These are phyloP conservation scores for Lucifuga dentata DNA, from an alignment of 2,113 vertebrate genomes.

Conservation along the genomic window DNA sequence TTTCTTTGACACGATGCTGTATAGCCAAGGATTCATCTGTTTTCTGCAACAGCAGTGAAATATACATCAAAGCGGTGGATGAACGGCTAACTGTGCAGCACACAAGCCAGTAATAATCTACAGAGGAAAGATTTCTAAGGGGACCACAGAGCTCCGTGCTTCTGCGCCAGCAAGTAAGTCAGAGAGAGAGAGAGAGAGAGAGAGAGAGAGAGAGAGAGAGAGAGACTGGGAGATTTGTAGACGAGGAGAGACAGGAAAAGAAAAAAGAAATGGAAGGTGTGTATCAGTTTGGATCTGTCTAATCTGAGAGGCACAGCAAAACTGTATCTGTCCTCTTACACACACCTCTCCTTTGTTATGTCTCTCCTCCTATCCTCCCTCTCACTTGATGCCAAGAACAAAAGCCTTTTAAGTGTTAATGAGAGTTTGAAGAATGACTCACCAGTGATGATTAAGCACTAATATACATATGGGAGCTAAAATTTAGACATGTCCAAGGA, in stretches of 20 bases:
- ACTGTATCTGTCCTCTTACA: slow-evolving; percentile 9
- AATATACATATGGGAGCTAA: slow-evolving; percentile 39
- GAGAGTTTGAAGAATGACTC: slow-evolving; percentile 64
- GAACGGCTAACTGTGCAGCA: slow-evolving; percentile 44
- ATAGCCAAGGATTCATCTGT: slow-evolving; percentile 52
- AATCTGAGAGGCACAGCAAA: neutral
- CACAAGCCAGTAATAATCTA: slow-evolving; percentile 11
- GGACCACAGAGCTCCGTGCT: neutral
- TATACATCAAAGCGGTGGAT: slow-evolving; percentile 72
- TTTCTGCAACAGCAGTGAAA: slow-evolving; percentile 65
- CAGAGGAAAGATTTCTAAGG: slow-evolving; percentile 7
- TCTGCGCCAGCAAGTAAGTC: neutral
- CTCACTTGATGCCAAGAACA: slow-evolving; percentile 25
- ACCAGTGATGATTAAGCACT: slow-evolving; percentile 53
- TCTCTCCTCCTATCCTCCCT: slow-evolving; percentile 25
- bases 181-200: neutral
- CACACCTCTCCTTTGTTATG: slow-evolving; percentile 2
- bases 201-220: neutral
- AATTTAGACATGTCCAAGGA: slow-evolving; percentile 41
- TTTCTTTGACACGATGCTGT: slow-evolving; percentile 53
- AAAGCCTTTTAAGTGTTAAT: slow-evolving; percentile 62
- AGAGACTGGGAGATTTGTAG: neutral
- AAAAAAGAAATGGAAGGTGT: slow-evolving; percentile 9
- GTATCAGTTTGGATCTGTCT: slow-evolving; percentile 1
- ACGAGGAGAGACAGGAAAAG: neutral